These are phyloP conservation scores for Lamproptera curius DNA, from an alignment of 2,888 invertebrate genomes.

Conservation along the genomic window DNA sequence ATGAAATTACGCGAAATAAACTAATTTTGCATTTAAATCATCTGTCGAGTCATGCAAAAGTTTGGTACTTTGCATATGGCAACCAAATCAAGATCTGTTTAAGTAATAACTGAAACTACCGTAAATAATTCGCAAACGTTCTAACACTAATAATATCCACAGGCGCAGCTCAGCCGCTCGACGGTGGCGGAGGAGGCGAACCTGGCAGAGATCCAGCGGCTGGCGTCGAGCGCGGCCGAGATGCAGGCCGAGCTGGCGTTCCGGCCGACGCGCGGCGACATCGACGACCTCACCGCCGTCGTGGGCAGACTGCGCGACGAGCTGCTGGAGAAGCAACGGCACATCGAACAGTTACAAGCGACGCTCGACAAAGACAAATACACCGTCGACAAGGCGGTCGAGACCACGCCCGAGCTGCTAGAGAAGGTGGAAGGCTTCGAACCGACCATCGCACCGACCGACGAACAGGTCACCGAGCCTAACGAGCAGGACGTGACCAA, in stretches of 20 bases:
- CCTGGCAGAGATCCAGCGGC: conserved; percentile 76
- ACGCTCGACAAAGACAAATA: conserved; percentile 31
- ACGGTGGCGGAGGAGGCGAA: conserved; percentile 77
- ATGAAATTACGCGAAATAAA: too few relatives aligned
- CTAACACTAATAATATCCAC: too few relatives aligned
- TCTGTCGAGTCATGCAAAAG: too few relatives aligned
- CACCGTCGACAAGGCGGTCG: conserved; percentile 32
- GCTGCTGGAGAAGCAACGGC: conserved; percentile 39
- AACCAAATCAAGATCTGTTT: too few relatives aligned
- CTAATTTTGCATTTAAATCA: too few relatives aligned
- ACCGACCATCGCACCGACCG: conserved; percentile 27
- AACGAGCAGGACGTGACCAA: conserved; percentile 48
- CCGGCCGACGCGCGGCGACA: conserved; percentile 76
- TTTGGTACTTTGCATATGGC: too few relatives aligned
- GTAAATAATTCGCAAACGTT: too few relatives aligned
- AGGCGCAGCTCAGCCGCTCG: conserved; percentile 62
- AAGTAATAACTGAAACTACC: too few relatives aligned
- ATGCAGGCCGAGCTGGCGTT: conserved; percentile 78
- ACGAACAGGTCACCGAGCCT: conserved; percentile 35
- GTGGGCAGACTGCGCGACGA: conserved; percentile 48
- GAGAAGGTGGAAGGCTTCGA: conserved; percentile 22
- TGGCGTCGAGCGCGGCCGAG: conserved; percentile 67
- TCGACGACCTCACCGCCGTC: conserved; percentile 75
- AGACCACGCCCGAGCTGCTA: conserved; percentile 36
- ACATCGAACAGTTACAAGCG: conserved; percentile 37